Evolutionary conservation across 2,113 vertebrate species (phyloP).

Genomic region (Todiramphus saurophagus): DNA sequence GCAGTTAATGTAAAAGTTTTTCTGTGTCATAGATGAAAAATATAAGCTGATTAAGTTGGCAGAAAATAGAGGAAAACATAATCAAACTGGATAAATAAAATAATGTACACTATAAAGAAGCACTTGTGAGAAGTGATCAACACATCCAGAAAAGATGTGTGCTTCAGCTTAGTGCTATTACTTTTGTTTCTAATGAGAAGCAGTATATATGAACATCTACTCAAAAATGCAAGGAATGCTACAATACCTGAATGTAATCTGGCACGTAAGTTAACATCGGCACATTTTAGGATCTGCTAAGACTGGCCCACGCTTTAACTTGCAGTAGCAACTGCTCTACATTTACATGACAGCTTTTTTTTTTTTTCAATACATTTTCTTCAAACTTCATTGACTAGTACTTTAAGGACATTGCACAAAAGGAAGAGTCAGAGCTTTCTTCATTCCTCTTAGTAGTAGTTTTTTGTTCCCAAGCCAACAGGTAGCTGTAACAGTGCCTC

Average conservation of each 20-base stretch:
- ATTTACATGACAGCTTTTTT: neutral
- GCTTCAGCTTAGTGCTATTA: neutral
- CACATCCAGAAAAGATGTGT: neutral
- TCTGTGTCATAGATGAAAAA: neutral
- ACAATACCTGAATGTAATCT: constrained; percentile 31
- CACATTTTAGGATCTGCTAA: neutral
- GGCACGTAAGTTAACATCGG: neutral
- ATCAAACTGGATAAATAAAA: neutral
- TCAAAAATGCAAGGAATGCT: constrained; percentile 54
- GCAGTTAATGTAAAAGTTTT: neutral
- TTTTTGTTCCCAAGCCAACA: neutral
- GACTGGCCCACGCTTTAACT: constrained; percentile 6
- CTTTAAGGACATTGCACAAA: neutral
- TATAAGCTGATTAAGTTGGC: neutral
- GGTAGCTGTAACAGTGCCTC: neutral
- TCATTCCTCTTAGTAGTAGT: neutral
- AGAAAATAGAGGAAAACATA: neutral
- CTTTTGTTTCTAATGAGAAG: neutral
- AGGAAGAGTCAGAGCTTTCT: neutral
- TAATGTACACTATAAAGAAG: neutral
- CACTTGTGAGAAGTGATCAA: neutral
- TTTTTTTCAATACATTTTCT: neutral
- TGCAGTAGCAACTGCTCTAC: neutral
- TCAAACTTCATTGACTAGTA: neutral
- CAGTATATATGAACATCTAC: neutral